Evolutionary conservation across 1,140 invertebrate genomes (phyloP).

Genomic region (Hylyphantes graminicola): DNA sequence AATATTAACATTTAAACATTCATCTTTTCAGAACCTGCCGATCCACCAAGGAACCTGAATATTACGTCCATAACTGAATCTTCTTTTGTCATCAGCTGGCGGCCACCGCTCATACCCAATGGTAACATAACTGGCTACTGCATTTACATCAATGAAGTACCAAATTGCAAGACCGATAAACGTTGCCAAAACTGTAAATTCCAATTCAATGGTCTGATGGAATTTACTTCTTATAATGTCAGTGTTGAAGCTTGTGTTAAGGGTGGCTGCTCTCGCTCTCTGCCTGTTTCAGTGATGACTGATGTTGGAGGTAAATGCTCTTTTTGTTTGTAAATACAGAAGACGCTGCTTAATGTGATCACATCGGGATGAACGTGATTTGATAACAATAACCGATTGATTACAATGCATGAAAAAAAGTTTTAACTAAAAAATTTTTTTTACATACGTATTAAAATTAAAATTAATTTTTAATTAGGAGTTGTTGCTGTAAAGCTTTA

Average conservation of each 20-base stretch:
- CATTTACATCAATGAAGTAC: slow-evolving; percentile 74
- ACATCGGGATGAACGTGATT: too few species aligned
- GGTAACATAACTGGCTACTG: slow-evolving; percentile 92
- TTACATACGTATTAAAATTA: too few species aligned
- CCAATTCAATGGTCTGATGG: neutral
- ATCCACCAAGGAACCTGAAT: slow-evolving; percentile 21
- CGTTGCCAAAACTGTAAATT: neutral
- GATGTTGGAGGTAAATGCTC: slow-evolving; percentile 41
- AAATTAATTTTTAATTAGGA: too few species aligned
- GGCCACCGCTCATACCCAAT: slow-evolving; percentile 87
- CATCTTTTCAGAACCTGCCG: slow-evolving; percentile 29
- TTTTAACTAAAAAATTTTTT: too few species aligned
- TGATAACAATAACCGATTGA: too few species aligned
- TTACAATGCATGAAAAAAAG: too few species aligned
- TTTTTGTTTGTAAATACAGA: too few species aligned
- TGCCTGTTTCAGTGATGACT: neutral
- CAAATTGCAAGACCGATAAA: neutral
- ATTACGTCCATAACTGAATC: neutral
- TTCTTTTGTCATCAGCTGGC: slow-evolving; percentile 86
- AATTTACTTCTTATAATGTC: slow-evolving; percentile 21
- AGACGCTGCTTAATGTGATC: too few species aligned
- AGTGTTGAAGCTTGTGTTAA: slow-evolving; percentile 30
- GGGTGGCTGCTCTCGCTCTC: slow-evolving; percentile 19
- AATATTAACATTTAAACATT: neutral
- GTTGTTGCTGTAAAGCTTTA: too few species aligned